A percentile compares a stretch with the other conserved stretches of the same genome.
phyloP scores from a whole-genome alignment of 2,888 invertebrate genomes.

The Lordiphosa fenestrarum region DNA sequence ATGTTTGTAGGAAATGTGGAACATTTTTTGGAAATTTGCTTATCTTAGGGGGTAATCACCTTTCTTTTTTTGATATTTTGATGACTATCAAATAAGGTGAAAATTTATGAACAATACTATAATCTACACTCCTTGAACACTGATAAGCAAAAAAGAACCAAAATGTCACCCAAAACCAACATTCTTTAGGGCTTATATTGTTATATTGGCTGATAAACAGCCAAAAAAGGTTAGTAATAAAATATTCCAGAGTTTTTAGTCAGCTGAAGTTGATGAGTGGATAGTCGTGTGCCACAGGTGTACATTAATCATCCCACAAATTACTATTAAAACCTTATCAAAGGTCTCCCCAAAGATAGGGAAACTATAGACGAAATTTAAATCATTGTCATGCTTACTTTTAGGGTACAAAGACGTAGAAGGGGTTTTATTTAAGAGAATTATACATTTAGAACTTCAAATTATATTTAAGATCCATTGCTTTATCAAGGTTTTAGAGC shows the following conservation, averaged over 20 bases:
- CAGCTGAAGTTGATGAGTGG: background rate
- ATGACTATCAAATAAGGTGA: slow-evolving; percentile 3
- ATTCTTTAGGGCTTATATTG: background rate
- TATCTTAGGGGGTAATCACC: too few species aligned
- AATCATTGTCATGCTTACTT: slow-evolving; percentile 8
- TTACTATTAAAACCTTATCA: slow-evolving; percentile 6
- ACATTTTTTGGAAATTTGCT: background rate
- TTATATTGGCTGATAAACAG: background rate
- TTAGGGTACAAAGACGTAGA: background rate
- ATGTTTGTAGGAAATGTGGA: background rate
- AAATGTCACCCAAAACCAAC: background rate
- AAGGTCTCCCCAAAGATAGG: slow-evolving; percentile 11
- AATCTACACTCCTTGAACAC: slow-evolving; percentile 2
- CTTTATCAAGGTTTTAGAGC: too few species aligned
- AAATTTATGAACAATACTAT: slow-evolving; percentile 10
- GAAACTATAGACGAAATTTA: background rate
- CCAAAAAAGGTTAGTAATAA: too few species aligned
- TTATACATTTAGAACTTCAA: too few species aligned
- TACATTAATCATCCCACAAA: slow-evolving; percentile 2
- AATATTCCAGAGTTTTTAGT: too few species aligned
- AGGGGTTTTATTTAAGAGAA: background rate
- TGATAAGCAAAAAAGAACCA: background rate
- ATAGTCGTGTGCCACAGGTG: background rate
- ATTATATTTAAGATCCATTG: too few species aligned
- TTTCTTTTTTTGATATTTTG: background rate